Percentiles rank a stretch among this genome's conserved stretches.
Evolutionary conservation across 92 coral and sea anemone genomes (phyloP).

Genomic region (Parazoanthus swiftii): DNA sequence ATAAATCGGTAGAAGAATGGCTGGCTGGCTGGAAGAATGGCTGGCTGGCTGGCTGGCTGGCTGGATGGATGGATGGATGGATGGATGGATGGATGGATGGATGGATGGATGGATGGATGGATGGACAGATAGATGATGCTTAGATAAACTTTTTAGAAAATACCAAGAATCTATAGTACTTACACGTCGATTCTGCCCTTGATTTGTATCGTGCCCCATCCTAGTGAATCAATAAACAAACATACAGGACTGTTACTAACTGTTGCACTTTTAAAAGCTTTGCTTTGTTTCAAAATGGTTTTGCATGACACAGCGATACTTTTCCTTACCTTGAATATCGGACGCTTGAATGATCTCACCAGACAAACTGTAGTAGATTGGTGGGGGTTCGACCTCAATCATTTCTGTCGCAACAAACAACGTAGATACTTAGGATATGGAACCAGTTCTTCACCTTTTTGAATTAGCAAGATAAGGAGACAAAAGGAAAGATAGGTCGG

Average conservation of each 20-base stretch:
- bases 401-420: constrained; percentile 41
- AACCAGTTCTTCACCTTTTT: no score
- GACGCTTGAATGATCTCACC: constrained; percentile 87
- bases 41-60: no score
- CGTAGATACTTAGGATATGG: background rate
- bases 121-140: background rate
- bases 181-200: constrained; percentile 76
- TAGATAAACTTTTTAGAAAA: no score
- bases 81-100: no score
- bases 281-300: background rate
- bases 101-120: background rate
- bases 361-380: constrained; percentile 79
- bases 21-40: no score
- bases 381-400: constrained; percentile 69
- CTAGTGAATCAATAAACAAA: constrained; percentile 42
- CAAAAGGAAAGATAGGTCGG: background rate
- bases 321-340: constrained; percentile 69
- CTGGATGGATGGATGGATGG: no score
- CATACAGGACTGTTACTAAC: background rate
- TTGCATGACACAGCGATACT: background rate
- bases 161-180: constrained; percentile 19
- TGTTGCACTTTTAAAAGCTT: background rate
- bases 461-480: background rate
- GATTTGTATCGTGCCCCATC: constrained; percentile 74
- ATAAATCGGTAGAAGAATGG: no score